phyloP scores from a whole-genome alignment of 2,888 invertebrate genomes.

The Laothoe populi region DNA sequence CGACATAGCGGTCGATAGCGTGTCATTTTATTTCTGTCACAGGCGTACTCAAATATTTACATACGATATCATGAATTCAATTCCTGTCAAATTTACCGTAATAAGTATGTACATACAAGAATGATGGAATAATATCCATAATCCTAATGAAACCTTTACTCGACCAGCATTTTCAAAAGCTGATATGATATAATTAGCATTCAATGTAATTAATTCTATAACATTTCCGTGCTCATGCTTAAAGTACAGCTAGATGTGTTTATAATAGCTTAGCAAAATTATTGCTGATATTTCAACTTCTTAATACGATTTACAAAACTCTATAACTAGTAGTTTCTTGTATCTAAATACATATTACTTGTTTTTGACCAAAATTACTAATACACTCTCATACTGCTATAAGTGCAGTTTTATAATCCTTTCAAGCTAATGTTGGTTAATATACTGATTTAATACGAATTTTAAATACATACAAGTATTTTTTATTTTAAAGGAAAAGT shows the following conservation, averaged over 20 bases:
- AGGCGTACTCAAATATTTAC: conserved; percentile 22
- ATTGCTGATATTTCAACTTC: neutral
- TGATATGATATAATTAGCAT: conserved; percentile 22
- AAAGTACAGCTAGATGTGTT: conserved; percentile 6
- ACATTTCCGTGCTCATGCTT: neutral
- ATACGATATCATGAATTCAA: conserved; percentile 16
- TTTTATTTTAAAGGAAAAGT: conserved; percentile 14
- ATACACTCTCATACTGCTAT: conserved; percentile 3
- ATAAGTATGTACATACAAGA: conserved; percentile 17
- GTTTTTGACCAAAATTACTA: neutral
- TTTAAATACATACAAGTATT: conserved; percentile 12
- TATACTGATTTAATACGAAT: conserved; percentile 8
- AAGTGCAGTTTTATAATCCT: conserved; percentile 7
- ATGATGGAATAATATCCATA: neutral
- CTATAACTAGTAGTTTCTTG: conserved; percentile 8
- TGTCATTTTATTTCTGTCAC: conserved; percentile 12
- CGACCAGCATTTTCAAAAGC: conserved; percentile 3
- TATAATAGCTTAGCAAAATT: conserved; percentile 12
- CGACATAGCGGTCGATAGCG: conserved; percentile 19
- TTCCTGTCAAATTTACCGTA: conserved; percentile 16
- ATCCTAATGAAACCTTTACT: neutral
- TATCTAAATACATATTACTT: conserved; percentile 22
- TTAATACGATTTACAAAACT: conserved; percentile 15
- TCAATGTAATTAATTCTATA: conserved; percentile 2
- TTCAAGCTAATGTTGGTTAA: conserved; percentile 13